Conservation (phyloP, 2,113 vertebrate species). For the Dasyprocta punctata region DNA sequence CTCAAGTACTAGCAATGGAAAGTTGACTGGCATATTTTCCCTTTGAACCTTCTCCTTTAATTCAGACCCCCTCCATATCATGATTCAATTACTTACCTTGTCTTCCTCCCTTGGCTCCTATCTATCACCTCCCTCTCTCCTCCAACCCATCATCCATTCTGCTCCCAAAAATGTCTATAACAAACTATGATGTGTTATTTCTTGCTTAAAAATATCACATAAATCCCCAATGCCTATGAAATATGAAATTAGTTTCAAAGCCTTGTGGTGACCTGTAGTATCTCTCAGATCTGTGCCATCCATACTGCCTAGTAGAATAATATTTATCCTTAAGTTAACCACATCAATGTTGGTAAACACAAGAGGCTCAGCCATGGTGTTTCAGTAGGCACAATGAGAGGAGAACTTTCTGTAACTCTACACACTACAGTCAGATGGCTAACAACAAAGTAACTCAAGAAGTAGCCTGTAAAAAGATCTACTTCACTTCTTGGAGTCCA, state of each 20-base stretch:
- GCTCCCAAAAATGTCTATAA: neutral
- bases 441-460: neutral
- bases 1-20: neutral
- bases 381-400: neutral
- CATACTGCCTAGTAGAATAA: neutral
- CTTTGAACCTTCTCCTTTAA: neutral
- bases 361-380: neutral
- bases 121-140: neutral
- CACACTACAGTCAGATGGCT: neutral
- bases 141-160: neutral
- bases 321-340: neutral
- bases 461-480: neutral
- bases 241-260: neutral
- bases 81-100: neutral
- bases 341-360: neutral
- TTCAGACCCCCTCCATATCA: neutral
- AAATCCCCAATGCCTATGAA: neutral
- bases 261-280: neutral
- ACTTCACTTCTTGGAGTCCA: fast-evolving
- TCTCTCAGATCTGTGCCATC: neutral
- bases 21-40: neutral
- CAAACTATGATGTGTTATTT: neutral
- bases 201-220: neutral
- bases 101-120: neutral
- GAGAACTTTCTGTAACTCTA: neutral